A percentile compares a stretch with the other conserved stretches of the same genome.
These are phyloP conservation scores for Himalopsyche kuldschensis DNA, from an alignment of 2,888 invertebrate species.

Conservation along the genomic window DNA sequence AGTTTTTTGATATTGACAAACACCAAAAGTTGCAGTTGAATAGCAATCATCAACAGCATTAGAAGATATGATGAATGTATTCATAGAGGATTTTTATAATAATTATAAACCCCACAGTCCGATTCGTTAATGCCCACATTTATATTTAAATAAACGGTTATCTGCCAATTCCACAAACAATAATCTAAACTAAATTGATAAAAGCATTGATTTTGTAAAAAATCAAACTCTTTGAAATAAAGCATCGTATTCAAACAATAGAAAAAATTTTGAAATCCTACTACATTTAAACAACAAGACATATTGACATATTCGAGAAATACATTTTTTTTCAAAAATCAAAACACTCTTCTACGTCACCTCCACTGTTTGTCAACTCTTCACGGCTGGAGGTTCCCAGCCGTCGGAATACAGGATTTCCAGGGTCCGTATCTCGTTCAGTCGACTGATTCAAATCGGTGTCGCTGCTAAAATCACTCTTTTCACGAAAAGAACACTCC, in stretches of 20 bases:
- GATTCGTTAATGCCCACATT: neutral
- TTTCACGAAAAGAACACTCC: constrained; percentile 9
- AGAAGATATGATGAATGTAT: neutral
- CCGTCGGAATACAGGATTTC: constrained; percentile 11
- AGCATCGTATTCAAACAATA: neutral
- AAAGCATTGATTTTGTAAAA: neutral
- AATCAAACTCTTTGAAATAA: neutral
- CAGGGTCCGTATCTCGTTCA: neutral
- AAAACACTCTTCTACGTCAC: constrained; percentile 37
- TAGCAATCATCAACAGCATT: neutral
- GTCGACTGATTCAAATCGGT: neutral
- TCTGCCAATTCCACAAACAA: neutral
- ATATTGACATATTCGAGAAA: constrained; percentile 1
- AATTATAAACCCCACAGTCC: neutral
- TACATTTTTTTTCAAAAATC: constrained; percentile 29
- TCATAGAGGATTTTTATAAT: neutral
- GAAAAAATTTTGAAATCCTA: neutral
- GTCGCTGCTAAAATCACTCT: constrained; percentile 30
- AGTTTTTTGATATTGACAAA: too few species aligned
- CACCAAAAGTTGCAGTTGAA: neutral
- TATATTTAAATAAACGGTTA: neutral
- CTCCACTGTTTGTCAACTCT: constrained; percentile 30
- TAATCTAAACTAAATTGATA: neutral
- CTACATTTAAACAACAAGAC: neutral
- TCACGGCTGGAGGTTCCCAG: constrained; percentile 31